Evolutionary conservation across 2,113 vertebrate genomes (phyloP), one percentile per base, ranked within the genome.

Genomic region (Colistium nudipinnis): DNA sequence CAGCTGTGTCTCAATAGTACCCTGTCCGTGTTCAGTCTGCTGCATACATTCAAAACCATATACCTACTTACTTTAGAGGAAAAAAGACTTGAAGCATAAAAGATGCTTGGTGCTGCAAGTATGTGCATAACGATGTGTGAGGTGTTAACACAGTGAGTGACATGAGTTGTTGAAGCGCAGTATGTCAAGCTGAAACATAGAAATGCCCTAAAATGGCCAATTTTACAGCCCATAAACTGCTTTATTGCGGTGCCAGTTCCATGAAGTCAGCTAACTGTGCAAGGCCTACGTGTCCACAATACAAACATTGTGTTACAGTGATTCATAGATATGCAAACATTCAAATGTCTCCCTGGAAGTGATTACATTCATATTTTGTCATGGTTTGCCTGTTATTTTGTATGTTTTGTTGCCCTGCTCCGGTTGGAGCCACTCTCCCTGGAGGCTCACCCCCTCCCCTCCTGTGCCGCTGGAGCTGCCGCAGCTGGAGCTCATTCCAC

Each of bases 331-430:
- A 14, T 25, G n/a, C 20, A 59, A 20, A 24, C 45, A 20, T 62
- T 52, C 39, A 43, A 20, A 22, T 62, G 48, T 59, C 24, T 55
- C 27, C 47, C 17, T 44, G 54, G 48, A n/a, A 62, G 60, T 61
- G 35, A 75, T 70, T 47, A 30, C 17, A 69, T 86, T 31, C 52
- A 39, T 11, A 16, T 36, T 56, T 64, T 61, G n/a, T n/a, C n/a
- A n/a, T n/a, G n/a, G n/a, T n/a, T n/a, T n/a, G n/a, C n/a, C n/a
- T n/a, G n/a, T n/a, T n/a, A n/a, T n/a, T n/a, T n/a, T n/a, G n/a
- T n/a, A n/a, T n/a, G n/a, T n/a, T n/a, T n/a, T n/a, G n/a, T n/a
- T n/a, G n/a, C n/a, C n/a, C n/a, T n/a, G n/a, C n/a, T n/a, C n/a
- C n/a, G n/a, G n/a, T n/a, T n/a, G n/a, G n/a, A n/a, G n/a, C n/a